phyloP scores from a whole-genome alignment of 1,140 invertebrate genomes.

The Eueides isabella region DNA sequence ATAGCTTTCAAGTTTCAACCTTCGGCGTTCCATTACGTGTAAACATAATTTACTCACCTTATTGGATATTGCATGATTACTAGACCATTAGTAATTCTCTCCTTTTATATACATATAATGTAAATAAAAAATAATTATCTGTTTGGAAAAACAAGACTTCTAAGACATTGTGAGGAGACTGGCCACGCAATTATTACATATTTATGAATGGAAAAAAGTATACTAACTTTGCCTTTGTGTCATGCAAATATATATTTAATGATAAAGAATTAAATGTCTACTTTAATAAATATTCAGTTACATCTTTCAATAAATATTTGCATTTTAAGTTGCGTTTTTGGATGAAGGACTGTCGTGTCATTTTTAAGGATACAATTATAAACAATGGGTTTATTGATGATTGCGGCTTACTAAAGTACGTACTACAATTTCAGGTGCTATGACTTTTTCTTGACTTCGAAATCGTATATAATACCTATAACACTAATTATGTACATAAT shows the following conservation, averaged over 20 bases:
- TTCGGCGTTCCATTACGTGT: constrained; percentile 36
- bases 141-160: constrained; percentile 39
- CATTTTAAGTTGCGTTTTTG: too few species aligned
- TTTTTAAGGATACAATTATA: too few species aligned
- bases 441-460: too few species aligned
- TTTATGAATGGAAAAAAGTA: constrained; percentile 56
- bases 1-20: constrained; percentile 34
- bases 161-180: constrained; percentile 34
- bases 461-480: too few species aligned
- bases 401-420: too few species aligned
- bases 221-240: constrained; percentile 43
- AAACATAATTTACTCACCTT: constrained; percentile 20
- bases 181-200: constrained; percentile 50
- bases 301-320: too few species aligned
- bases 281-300: too few species aligned
- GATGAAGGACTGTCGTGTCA: too few species aligned
- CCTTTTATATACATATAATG: constrained; percentile 27
- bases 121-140: constrained; percentile 42
- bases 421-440: too few species aligned
- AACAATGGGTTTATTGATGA: too few species aligned
- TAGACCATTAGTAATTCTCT: constrained; percentile 21
- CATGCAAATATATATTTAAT: constrained; percentile 45
- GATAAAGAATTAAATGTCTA: too few species aligned
- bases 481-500: too few species aligned
- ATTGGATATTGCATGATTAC: constrained; percentile 11